Evolutionary conservation across 1,140 invertebrate species (phyloP).

Genomic region (silkworm (Bombyx mori)): DNA sequence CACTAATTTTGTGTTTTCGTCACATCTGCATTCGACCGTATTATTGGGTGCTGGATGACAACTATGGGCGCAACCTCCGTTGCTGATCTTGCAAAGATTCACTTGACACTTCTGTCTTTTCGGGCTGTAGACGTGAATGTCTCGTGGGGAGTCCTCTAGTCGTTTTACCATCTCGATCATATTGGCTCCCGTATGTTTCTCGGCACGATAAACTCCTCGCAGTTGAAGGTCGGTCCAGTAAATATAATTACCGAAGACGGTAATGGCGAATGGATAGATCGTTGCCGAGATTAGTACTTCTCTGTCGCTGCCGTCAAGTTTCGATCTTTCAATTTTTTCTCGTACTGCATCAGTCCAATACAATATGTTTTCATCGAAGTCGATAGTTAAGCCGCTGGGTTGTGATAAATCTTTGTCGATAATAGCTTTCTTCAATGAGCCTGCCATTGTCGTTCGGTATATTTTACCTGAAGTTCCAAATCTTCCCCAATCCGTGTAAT

Average conservation of each 20-base stretch:
- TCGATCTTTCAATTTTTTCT: conserved; percentile 96
- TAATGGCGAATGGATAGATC: conserved; percentile 97
- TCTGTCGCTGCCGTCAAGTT: conserved; percentile 86
- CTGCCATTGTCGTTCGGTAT: conserved; percentile 96
- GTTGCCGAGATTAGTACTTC: conserved; percentile 89
- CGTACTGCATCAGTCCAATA: conserved; percentile 98
- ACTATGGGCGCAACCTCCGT: conserved; percentile 96
- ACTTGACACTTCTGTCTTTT: conserved; percentile 84
- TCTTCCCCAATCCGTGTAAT: conserved; percentile 94
- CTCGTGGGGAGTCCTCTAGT: conserved; percentile 90
- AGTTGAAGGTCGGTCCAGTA: conserved; percentile 98
- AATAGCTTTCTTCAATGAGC: conserved; percentile 91
- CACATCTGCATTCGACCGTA: conserved; percentile 89
- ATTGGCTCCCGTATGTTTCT: conserved; percentile 96
- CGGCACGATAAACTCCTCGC: conserved; percentile 94
- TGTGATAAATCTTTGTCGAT: conserved; percentile 93
- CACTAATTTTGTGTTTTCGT: conserved; percentile 88
- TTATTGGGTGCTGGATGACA: conserved; percentile 91
- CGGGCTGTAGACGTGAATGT: conserved; percentile 90
- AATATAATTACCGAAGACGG: conserved; percentile 91
- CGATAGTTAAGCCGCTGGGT: conserved; percentile 95
- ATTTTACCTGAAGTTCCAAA: conserved; percentile 95
- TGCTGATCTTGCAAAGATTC: conserved; percentile 92
- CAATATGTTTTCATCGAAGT: conserved; percentile 94
- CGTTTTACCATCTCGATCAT: conserved; percentile 95